A percentile compares a stretch with the other conserved stretches of the same genome.
Evolutionary conservation across 2,888 invertebrate species (phyloP).

Genomic region (Cloeon dipterum): DNA sequence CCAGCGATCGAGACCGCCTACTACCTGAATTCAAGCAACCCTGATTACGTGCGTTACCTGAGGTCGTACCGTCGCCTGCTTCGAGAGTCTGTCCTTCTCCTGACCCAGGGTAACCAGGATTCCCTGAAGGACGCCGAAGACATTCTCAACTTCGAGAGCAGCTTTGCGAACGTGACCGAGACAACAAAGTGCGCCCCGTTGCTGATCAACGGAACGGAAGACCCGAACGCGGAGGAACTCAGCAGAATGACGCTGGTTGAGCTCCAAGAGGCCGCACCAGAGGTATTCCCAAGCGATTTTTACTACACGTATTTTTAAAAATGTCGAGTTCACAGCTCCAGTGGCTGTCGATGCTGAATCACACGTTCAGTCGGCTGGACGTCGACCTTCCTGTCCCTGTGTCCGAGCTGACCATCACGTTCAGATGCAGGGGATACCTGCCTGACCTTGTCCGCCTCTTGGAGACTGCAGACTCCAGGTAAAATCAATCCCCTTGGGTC

Average conservation of each 20-base stretch:
- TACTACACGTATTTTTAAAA: background rate
- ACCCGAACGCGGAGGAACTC: constrained; percentile 2
- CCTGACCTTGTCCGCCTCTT: constrained; percentile 12
- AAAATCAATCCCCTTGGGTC: too few relatives aligned
- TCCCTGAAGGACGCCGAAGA: constrained; percentile 15
- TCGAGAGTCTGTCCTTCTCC: constrained; percentile 17
- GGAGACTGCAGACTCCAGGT: constrained; percentile 12
- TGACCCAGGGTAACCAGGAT: constrained; percentile 16
- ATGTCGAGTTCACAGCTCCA: constrained; percentile 11
- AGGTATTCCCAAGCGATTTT: constrained; percentile 4
- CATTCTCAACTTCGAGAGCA: constrained; percentile 20
- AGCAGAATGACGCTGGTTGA: constrained; percentile 8
- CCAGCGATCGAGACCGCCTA: constrained; percentile 18
- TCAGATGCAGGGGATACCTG: constrained; percentile 14
- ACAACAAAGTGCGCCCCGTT: constrained; percentile 5
- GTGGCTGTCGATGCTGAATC: constrained; percentile 12
- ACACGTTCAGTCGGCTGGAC: constrained; percentile 11
- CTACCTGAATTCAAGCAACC: constrained; percentile 19
- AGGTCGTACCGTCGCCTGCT: constrained; percentile 21
- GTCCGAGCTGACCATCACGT: constrained; percentile 12
- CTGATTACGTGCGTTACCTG: constrained; percentile 15
- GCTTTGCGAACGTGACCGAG: constrained; percentile 17
- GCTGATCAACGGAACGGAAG: constrained; percentile 5
- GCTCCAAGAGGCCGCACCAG: constrained; percentile 7
- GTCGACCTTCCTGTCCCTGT: constrained; percentile 11